Base-by-base conservation (phyloP, 1,140 invertebrate species). In the Ylistrum balloti region DNA sequence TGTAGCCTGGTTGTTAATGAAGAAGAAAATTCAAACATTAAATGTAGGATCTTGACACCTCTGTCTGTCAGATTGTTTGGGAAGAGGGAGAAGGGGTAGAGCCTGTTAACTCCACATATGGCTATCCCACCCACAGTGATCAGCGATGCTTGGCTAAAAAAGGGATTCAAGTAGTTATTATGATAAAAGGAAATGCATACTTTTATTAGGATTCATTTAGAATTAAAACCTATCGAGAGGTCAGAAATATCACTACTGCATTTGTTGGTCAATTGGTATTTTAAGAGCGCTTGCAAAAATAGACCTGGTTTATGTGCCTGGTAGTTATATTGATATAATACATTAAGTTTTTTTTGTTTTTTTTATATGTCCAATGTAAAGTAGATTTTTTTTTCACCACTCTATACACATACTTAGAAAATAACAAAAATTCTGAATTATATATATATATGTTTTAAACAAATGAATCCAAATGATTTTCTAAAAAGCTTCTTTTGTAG, bases 1-100 rank as follows among this genome's bases (percentile, higher is more conserved):
- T n/a, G 35, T 17, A 11, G n/a, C 17, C 56, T 74, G n/a, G 56
- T 74, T 1, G 56, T 74, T 28, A 74, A 74, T 74, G 22, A 74
- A 74, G 56, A 74, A 28, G 56, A 74, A 74, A 74, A 74, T 74
- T 74, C 56, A 74, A 74, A 74, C 56, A 74, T 74, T 74, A n/a
- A 28, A 74, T 74, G 22, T 74, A 74, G 56, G 28, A 74, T 74
- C 56, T 74, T 74, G 56, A 74, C 56, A 74, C 56, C 56, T 74
- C 56, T 74, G 56, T 74, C 22, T 74, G 56, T 74, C 56, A 74
- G 56, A 74, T 28, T 74, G 56, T 74, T 1, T n/a, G n/a, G 15
- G 35, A 38, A 7, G 35, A 13, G 56, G 56, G 56, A 74, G 56
- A n/a, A n/a, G 56, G 56, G 5, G 35, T 38, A 38, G 35, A 45